Base-by-base conservation (phyloP, 2,797 vertebrate genomes). In the Helicolenus hilgendorfi region DNA sequence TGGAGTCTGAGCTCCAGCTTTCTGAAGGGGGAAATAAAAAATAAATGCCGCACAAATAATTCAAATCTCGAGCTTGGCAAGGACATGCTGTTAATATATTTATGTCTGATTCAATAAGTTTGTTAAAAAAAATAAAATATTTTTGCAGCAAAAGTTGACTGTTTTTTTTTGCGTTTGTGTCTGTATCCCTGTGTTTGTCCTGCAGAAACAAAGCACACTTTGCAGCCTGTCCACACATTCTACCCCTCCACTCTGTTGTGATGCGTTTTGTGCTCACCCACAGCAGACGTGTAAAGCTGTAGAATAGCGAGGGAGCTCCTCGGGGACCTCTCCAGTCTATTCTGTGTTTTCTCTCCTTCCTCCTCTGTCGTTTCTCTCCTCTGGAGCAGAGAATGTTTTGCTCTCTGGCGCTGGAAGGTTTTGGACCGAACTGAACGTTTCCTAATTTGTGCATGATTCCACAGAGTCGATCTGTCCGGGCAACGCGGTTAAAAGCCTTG, bases 381-480 rank as follows among this genome's bases (percentile, higher is more conserved):
- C n/a, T 73, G 79, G 56, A 83, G 75, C 36, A 15, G 71, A 69
- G 63, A 36, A 45, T 11, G 11, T 49, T 24, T 53, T 36, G 59
- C 81, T 76, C 36, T 75, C 31, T 65, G 72, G 29, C 24, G 24
- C 75, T 59, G 72, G 53, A 55, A 15, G 33, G 29, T 29, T 75
- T 74, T 60, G 4, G 53, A 81, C 62, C 1, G 3, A 24, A 73
- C 58, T 26, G 33, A 73, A 76, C 24, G 4, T 75, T 62, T 38
- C 20, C 62, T 86, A 89, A 92, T 83, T 86, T 75, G 82, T 70
- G 49, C 26, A n/a, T n/a, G 72, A 91, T 64, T 83, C 83, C 79
- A 60, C 74, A 3, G 67, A 77, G 77, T 73, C 38, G 2, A 27
- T 86, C 59, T 55, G 58, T 69, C 49, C 15, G 15, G 22, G 36